phyloP scores from a whole-genome alignment of 2,113 vertebrate species.

The Sinocyclocheilus anshuiensis region DNA sequence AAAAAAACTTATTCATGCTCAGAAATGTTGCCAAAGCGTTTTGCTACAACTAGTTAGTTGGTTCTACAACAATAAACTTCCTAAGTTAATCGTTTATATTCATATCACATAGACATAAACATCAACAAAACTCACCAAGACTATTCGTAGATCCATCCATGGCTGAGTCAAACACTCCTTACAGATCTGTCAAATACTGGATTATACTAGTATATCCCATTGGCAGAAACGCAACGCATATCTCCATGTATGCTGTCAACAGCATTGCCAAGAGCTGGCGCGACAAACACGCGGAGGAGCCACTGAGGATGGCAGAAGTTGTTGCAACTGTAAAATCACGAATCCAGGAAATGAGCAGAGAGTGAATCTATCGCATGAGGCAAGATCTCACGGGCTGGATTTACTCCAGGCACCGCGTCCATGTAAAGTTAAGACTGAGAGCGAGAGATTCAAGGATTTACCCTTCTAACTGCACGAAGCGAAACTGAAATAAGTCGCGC shows the following conservation, averaged over 20 bases:
- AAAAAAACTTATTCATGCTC: too few relatives aligned
- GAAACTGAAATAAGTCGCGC: not conserved
- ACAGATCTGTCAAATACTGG: slow-evolving; percentile 39
- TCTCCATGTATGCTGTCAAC: not conserved
- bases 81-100: not conserved
- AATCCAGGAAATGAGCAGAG: slow-evolving; percentile 56
- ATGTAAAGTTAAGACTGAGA: not conserved
- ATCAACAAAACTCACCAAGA: slow-evolving; percentile 66
- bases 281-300: not conserved
- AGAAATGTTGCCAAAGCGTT: not conserved
- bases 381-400: slow-evolving; percentile 18
- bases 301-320: slow-evolving; percentile 12
- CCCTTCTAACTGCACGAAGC: not conserved
- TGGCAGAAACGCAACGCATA: not conserved
- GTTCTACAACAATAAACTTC: not conserved
- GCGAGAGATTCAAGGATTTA: not conserved
- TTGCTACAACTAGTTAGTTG: not conserved
- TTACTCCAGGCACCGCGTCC: not conserved
- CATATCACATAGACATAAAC: not conserved
- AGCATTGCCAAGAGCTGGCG: not conserved
- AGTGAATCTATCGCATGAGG: not conserved
- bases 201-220: not conserved
- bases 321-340: slow-evolving; percentile 27
- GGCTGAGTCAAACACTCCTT: not conserved
- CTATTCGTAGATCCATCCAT: slow-evolving; percentile 77